A percentile compares a stretch with the other conserved stretches of the same genome.
Conservation (phyloP, 23 tunicate genomes). For the Ascidia mentula region DNA sequence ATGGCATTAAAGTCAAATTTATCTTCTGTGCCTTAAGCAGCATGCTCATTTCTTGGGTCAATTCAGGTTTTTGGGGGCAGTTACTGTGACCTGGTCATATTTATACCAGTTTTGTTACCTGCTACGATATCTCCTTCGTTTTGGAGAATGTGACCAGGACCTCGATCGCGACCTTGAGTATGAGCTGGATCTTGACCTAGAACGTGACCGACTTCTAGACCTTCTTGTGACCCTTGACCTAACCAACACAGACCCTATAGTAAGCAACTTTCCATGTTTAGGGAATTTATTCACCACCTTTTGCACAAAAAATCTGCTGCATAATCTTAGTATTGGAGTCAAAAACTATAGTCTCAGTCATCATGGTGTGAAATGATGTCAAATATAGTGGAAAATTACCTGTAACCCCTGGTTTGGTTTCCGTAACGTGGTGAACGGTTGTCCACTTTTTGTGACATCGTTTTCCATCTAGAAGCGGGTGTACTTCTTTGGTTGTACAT, state of each 20-base stretch:
- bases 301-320: neutral
- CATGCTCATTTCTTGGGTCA: too few relatives aligned
- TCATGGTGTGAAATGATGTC: too few relatives aligned
- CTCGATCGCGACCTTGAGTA: conserved; percentile 47
- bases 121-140: conserved; percentile 42
- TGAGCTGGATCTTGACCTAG: conserved; percentile 26
- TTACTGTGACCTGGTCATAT: too few relatives aligned
- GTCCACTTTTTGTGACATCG: conserved; percentile 57
- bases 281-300: neutral
- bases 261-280: neutral
- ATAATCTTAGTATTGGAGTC: neutral
- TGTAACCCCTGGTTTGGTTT: conserved; percentile 12
- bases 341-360: too few relatives aligned
- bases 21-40: too few relatives aligned
- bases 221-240: conserved; percentile 4
- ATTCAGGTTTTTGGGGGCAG: too few relatives aligned
- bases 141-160: conserved; percentile 75
- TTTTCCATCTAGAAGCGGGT: conserved; percentile 44
- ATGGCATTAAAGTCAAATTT: too few relatives aligned
- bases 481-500: conserved; percentile 1
- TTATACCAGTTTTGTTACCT: too few relatives aligned
- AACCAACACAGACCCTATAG: neutral
- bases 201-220: conserved; percentile 18
- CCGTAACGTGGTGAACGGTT: neutral
- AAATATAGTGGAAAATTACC: too few relatives aligned